Percentiles rank a stretch among this genome's conserved stretches.
Conservation (phyloP, 2,888 invertebrate genomes). For the Magallana nippona region DNA sequence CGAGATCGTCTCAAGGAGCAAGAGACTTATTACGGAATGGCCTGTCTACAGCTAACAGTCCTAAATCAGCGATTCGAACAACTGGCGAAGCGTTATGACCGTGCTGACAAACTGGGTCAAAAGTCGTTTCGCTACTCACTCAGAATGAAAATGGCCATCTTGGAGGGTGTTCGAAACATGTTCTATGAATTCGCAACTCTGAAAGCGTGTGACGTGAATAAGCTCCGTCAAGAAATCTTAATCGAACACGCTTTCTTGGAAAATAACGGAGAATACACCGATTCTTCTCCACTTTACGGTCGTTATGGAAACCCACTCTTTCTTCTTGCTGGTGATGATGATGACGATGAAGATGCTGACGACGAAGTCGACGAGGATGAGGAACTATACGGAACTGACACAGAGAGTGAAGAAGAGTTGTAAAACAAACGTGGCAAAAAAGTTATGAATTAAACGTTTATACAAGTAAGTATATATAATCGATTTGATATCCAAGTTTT, state of each 20-base stretch:
- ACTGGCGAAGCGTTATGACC: slow-evolving; percentile 37
- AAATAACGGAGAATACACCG: slow-evolving; percentile 20
- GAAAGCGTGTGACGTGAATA: slow-evolving; percentile 37
- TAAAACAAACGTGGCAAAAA: not conserved
- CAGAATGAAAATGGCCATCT: slow-evolving; percentile 41
- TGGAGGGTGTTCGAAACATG: slow-evolving; percentile 46
- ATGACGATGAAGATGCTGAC: slow-evolving; percentile 43
- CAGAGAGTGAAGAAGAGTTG: slow-evolving; percentile 34
- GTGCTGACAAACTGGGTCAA: slow-evolving; percentile 29
- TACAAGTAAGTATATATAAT: not conserved
- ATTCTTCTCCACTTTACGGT: slow-evolving; percentile 36
- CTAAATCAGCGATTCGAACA: slow-evolving; percentile 41
- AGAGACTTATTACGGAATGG: slow-evolving; percentile 39
- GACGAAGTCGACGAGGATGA: slow-evolving; percentile 45
- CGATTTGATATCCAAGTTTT: no score
- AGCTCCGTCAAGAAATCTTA: slow-evolving; percentile 42
- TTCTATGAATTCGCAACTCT: slow-evolving; percentile 43
- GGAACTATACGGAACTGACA: slow-evolving; percentile 29
- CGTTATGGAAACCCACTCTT: slow-evolving; percentile 34
- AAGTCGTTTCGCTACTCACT: slow-evolving; percentile 42
- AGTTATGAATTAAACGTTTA: not conserved
- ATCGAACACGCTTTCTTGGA: slow-evolving; percentile 46
- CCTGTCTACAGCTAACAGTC: slow-evolving; percentile 39
- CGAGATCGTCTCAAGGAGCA: slow-evolving; percentile 42
- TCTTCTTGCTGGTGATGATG: slow-evolving; percentile 18